These are phyloP conservation scores for Volucella inanis DNA, from an alignment of 2,888 invertebrate genomes.

Conservation along the genomic window DNA sequence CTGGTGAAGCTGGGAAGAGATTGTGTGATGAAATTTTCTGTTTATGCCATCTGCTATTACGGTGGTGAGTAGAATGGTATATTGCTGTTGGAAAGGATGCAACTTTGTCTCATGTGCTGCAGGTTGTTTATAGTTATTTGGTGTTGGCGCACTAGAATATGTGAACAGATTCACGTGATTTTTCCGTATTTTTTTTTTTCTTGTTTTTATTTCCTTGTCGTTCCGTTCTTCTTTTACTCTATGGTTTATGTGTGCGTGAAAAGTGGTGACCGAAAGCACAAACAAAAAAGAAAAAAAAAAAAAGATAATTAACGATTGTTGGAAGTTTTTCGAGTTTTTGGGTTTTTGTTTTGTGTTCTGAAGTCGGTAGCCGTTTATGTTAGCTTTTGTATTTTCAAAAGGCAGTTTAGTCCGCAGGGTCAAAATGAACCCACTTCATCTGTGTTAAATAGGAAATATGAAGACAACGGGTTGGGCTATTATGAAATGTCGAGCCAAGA, in stretches of 20 bases:
- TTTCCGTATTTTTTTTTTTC: conserved; percentile 21
- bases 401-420: conserved; percentile 18
- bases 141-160: conserved; percentile 67
- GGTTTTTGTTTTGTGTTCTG: background rate
- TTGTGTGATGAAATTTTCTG: conserved; percentile 8
- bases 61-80: background rate
- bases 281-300: conserved; percentile 8
- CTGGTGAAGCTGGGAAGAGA: too few species aligned
- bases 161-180: conserved; percentile 42
- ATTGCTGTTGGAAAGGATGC: conserved; percentile 64
- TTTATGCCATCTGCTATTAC: background rate
- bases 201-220: conserved; percentile 11
- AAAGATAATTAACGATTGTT: conserved; percentile 70
- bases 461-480: conserved; percentile 47
- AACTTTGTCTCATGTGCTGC: conserved; percentile 71
- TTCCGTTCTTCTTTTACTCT: too few species aligned
- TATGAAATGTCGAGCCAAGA: conserved; percentile 27
- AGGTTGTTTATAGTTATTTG: conserved; percentile 72
- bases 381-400: conserved; percentile 11
- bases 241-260: conserved; percentile 26
- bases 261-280: conserved; percentile 29
- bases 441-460: conserved; percentile 57
- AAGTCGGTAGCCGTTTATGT: conserved; percentile 20
- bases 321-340: conserved; percentile 47
- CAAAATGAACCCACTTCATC: conserved; percentile 19